Percentiles rank a stretch among this genome's conserved stretches.
Conservation (phyloP, 2,888 invertebrate species). For the Portevinia maculata region DNA sequence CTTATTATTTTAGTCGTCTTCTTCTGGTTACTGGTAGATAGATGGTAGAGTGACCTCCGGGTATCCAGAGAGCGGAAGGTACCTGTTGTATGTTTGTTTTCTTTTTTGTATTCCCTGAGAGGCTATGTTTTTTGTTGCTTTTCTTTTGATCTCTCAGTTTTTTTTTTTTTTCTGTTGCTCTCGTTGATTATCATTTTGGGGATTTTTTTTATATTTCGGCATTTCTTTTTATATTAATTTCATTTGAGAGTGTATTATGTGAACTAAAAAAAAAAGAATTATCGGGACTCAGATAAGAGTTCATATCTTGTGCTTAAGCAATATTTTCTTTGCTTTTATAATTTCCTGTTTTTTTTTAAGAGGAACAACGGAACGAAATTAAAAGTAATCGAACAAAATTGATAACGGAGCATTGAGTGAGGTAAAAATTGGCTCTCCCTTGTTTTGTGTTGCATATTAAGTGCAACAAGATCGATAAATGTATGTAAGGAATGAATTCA, state of each 20-base stretch:
- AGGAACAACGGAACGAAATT: conserved; percentile 73
- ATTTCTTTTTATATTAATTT: conserved; percentile 40
- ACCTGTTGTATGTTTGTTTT: conserved; percentile 56
- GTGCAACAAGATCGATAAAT: conserved; percentile 44
- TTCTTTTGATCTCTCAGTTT: conserved; percentile 46
- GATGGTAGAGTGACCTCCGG: conserved; percentile 25
- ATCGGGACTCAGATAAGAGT: conserved; percentile 65
- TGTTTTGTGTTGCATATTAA: conserved; percentile 49
- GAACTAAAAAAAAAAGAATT: conserved; percentile 46
- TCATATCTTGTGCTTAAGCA: conserved; percentile 60
- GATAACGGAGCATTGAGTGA: conserved; percentile 73
- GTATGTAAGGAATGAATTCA: conserved; percentile 31
- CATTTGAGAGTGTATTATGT: conserved; percentile 27
- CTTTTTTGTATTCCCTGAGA: conserved; percentile 21
- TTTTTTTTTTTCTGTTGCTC: conserved; percentile 31
- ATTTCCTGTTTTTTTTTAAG: conserved; percentile 9
- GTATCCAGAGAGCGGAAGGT: conserved; percentile 55
- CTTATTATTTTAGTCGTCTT: conserved; percentile 22
- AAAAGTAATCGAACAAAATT: conserved; percentile 72
- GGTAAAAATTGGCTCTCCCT: conserved; percentile 60
- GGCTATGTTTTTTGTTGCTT: conserved; percentile 18
- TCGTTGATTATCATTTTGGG: conserved; percentile 51
- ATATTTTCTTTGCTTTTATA: conserved; percentile 49
- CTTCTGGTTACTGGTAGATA: conserved; percentile 17
- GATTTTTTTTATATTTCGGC: conserved; percentile 18